Evolutionary conservation across 2,113 vertebrate species (phyloP).

Genomic region (Chaetops frenatus): DNA sequence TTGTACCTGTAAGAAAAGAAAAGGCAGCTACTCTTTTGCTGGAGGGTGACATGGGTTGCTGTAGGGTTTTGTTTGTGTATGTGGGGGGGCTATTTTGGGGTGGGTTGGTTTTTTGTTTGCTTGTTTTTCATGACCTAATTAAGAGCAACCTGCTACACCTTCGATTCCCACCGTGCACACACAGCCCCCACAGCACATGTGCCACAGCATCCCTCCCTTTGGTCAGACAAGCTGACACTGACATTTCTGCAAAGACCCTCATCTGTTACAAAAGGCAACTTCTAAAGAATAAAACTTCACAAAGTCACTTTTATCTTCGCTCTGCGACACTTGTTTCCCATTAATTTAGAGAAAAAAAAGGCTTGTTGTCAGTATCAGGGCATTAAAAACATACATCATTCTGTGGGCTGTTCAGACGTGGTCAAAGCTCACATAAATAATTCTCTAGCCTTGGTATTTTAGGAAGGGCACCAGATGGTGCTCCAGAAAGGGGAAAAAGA

Average conservation of each 20-base stretch:
- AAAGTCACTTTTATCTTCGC: conserved; percentile 49
- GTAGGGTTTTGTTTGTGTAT: neutral
- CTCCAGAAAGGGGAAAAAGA: neutral
- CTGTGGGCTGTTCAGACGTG: neutral
- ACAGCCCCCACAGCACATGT: fast-evolving
- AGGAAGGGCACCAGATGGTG: conserved; percentile 43
- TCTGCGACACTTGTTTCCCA: neutral
- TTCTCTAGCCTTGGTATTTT: conserved; percentile 12
- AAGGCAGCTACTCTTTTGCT: neutral
- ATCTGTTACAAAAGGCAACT: neutral
- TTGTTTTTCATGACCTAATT: neutral
- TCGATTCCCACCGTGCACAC: fast-evolving
- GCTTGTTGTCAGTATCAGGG: conserved; percentile 31
- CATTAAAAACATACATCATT: conserved; percentile 43
- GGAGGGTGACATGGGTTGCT: neutral
- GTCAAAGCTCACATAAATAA: conserved; percentile 51
- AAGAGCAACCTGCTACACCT: neutral
- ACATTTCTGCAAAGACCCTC: neutral
- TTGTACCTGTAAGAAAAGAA: neutral
- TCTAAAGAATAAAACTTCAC: conserved; percentile 2
- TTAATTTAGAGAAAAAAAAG: conserved; percentile 40
- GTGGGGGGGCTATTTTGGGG: neutral
- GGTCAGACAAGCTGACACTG: neutral
- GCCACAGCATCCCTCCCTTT: neutral
- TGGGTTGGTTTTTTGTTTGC: neutral